phyloP scores from a whole-genome alignment of 2,113 vertebrate genomes.

The Motacilla alba region DNA sequence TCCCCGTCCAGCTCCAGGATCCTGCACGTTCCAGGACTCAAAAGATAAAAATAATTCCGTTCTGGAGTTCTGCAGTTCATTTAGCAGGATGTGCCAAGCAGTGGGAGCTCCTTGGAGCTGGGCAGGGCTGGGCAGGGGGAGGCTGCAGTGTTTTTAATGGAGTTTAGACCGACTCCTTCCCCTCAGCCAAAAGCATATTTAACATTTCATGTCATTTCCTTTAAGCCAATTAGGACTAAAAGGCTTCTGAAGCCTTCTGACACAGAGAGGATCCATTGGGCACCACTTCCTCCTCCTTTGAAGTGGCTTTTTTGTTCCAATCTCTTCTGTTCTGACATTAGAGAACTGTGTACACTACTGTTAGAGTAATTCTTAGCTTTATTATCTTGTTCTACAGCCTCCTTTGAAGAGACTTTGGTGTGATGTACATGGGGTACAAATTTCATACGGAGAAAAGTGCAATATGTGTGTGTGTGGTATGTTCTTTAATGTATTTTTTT shows the following conservation, averaged over 20 bases:
- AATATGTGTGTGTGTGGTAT: conserved; percentile 76
- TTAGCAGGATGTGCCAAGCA: conserved; percentile 5
- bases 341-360: conserved; percentile 67
- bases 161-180: not conserved
- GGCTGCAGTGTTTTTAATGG: not conserved
- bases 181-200: not conserved
- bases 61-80: not conserved
- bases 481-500: conserved; percentile 72
- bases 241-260: not conserved
- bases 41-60: not conserved
- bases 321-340: conserved; percentile 1
- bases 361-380: conserved; percentile 60
- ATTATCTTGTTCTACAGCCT: conserved; percentile 54
- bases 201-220: not conserved
- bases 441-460: conserved; percentile 76
- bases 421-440: conserved; percentile 68
- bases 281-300: not conserved
- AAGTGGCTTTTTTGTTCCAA: conserved; percentile 18
- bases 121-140: not conserved
- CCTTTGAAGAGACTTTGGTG: conserved; percentile 75
- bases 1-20: not conserved
- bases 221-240: not conserved
- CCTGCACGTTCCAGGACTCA: not conserved
- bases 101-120: not conserved
- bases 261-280: conserved; percentile 1